A percentile compares a stretch with the other conserved stretches of the same genome.
Evolutionary conservation across 2,113 vertebrate species (phyloP).

Genomic region (Rhinolophus sinicus): DNA sequence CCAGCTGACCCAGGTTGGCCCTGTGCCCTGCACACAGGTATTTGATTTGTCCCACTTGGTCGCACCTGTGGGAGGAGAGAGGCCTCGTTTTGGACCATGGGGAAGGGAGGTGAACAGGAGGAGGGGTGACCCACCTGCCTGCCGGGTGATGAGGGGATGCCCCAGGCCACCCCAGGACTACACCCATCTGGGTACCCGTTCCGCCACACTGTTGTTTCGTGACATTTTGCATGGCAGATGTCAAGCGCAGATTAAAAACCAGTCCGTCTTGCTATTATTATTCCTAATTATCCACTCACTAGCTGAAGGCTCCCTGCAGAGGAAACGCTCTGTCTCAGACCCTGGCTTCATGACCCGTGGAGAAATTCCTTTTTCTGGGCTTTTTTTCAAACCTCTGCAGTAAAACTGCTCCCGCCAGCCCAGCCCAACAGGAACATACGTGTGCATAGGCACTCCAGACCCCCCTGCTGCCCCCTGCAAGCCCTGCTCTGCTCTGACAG

Average conservation of each 20-base stretch:
- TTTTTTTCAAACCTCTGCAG: background rate
- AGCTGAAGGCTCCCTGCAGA: background rate
- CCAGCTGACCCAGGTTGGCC: rapidly evolving
- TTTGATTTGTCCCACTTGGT: background rate
- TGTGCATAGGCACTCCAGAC: rapidly evolving
- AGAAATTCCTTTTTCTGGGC: background rate
- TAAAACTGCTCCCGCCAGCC: background rate
- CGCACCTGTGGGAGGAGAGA: background rate
- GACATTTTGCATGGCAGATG: background rate
- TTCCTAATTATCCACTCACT: background rate
- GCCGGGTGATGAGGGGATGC: too few relatives aligned
- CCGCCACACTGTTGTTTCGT: background rate
- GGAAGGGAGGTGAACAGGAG: background rate
- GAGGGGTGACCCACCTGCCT: background rate
- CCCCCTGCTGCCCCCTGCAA: too few relatives aligned
- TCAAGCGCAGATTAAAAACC: conserved; percentile 1
- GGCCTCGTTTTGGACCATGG: rapidly evolving
- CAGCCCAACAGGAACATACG: too few relatives aligned
- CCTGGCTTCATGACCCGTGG: background rate
- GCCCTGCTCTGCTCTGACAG: rapidly evolving
- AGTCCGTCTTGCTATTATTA: background rate
- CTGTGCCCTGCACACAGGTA: rapidly evolving
- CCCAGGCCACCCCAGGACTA: background rate
- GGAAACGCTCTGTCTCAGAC: background rate
- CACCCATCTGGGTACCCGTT: background rate